These are phyloP conservation scores for Eulacestoma nigropectus DNA, from an alignment of 2,113 vertebrate species.

Conservation along the genomic window DNA sequence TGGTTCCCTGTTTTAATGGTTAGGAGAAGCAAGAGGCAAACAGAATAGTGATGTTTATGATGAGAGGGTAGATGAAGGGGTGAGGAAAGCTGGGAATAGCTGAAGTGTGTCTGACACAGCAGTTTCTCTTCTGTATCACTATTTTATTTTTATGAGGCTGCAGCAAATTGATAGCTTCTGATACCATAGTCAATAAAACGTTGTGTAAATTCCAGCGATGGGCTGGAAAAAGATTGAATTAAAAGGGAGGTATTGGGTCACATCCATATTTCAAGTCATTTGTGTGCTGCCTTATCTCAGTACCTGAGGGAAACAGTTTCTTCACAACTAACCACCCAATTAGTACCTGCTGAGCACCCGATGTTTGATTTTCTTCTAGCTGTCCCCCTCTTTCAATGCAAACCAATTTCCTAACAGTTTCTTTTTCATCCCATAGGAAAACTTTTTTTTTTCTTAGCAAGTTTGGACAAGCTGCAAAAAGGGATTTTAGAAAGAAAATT, in stretches of 20 bases:
- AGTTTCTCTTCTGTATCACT: conserved; percentile 63
- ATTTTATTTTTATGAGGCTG: conserved; percentile 70
- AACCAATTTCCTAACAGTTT: neutral
- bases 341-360: conserved; percentile 24
- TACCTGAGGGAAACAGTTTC: conserved; percentile 23
- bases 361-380: neutral
- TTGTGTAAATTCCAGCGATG: conserved; percentile 65
- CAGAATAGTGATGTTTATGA: conserved; percentile 37
- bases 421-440: neutral
- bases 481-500: neutral
- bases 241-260: conserved; percentile 58
- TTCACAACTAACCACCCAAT: conserved; percentile 46
- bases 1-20: conserved; percentile 53
- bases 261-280: conserved; percentile 47
- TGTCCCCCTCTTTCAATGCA: neutral
- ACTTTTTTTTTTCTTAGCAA: neutral
- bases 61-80: conserved; percentile 42
- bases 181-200: conserved; percentile 59
- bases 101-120: conserved; percentile 54
- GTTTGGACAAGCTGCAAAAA: neutral
- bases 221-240: conserved; percentile 66
- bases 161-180: conserved; percentile 63
- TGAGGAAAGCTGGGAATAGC: conserved; percentile 26
- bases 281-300: neutral
- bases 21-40: conserved; percentile 55